These are phyloP conservation scores for Pteropus alecto DNA, from an alignment of 2,113 vertebrate genomes.

Conservation along the genomic window DNA sequence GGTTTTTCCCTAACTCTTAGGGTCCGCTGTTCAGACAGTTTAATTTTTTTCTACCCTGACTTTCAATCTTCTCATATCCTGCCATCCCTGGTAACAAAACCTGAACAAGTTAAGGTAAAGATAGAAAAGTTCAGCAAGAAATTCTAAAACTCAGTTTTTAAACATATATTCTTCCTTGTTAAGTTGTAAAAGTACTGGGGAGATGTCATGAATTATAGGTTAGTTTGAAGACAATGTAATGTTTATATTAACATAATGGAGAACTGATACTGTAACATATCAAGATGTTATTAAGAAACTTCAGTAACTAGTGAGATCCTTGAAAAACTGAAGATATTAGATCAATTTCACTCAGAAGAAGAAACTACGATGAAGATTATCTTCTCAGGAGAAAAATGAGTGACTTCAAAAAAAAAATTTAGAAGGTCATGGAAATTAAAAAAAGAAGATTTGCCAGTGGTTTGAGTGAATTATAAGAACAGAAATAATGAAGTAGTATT, in stretches of 20 bases:
- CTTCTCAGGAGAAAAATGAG: not conserved
- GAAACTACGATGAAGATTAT: not conserved
- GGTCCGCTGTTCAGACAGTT: not conserved
- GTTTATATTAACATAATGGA: not conserved
- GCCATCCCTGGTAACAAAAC: not conserved
- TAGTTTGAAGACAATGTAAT: not conserved
- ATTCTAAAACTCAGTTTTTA: not conserved
- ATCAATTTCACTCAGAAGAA: not conserved
- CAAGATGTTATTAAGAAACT: not conserved
- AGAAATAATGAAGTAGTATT: not conserved
- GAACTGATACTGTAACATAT: not conserved
- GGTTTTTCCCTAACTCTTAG: not conserved
- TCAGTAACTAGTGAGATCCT: not conserved
- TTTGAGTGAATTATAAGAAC: not conserved
- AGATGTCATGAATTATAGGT: not conserved
- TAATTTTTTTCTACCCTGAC: not conserved
- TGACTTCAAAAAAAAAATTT: constrained; percentile 1
- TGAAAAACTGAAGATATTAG: constrained; percentile 8
- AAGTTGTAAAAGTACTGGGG: not conserved
- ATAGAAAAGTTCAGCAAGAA: not conserved
- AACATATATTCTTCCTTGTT: not conserved
- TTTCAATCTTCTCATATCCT: not conserved
- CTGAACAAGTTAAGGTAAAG: not conserved
- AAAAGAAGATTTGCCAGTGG: not conserved
- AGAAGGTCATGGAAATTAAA: not conserved